A percentile compares a stretch with the other conserved stretches of the same genome.
These are phyloP conservation scores for Threskiornis aethiopicus DNA, from an alignment of 2,797 vertebrate genomes.

Conservation along the genomic window DNA sequence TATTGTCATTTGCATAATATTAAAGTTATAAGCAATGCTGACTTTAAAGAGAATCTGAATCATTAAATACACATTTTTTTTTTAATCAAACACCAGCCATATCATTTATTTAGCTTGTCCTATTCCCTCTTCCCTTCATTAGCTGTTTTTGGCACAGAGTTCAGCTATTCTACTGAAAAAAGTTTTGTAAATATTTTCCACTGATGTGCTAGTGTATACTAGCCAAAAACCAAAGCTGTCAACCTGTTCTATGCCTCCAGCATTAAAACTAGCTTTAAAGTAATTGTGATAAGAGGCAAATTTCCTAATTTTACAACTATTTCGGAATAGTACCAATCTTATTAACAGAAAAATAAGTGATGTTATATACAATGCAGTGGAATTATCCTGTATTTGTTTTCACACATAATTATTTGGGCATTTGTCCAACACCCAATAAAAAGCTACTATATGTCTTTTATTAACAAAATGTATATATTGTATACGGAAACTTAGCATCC, in stretches of 20 bases:
- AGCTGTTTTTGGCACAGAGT: neutral
- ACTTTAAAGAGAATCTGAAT: neutral
- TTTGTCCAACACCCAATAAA: neutral
- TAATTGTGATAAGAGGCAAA: neutral
- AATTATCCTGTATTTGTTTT: neutral
- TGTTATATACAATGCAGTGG: neutral
- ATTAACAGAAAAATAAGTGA: neutral
- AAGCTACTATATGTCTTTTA: neutral
- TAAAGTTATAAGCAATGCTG: neutral
- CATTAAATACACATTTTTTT: neutral
- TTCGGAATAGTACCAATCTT: neutral
- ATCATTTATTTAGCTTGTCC: neutral
- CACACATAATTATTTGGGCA: neutral
- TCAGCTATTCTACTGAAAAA: neutral
- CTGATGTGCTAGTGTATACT: neutral
- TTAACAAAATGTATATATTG: neutral
- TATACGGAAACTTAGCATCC: neutral
- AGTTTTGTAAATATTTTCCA: neutral
- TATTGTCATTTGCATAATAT: neutral
- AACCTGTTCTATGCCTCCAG: neutral
- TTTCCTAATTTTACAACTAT: neutral
- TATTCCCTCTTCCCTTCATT: neutral
- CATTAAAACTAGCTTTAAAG: neutral
- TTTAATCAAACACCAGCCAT: neutral
- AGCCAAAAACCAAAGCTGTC: neutral